phyloP scores from a whole-genome alignment of 2,888 invertebrate species.

The Adineta ricciae region DNA sequence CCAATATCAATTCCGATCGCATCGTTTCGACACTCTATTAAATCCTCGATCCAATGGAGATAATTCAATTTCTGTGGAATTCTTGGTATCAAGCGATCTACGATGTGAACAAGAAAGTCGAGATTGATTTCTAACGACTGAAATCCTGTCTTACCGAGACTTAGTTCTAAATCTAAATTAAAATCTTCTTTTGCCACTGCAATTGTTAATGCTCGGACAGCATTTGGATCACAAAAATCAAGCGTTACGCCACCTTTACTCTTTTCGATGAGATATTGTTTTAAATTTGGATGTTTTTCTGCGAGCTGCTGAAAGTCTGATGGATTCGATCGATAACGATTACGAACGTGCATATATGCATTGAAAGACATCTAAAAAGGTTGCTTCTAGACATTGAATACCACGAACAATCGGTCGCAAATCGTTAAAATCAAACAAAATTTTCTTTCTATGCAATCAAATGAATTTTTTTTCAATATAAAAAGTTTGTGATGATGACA shows the following conservation, averaged over 20 bases:
- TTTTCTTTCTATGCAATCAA: background rate
- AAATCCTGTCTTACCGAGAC: background rate
- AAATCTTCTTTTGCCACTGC: conserved; percentile 77
- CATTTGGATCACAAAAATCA: conserved; percentile 71
- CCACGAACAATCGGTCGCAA: too few relatives aligned
- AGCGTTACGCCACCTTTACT: conserved; percentile 55
- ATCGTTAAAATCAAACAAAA: too few relatives aligned
- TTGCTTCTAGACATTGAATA: too few relatives aligned
- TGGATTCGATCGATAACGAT: conserved; percentile 66
- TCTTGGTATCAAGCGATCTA: conserved; percentile 75
- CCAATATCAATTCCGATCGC: conserved; percentile 69
- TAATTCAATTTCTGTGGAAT: conserved; percentile 85
- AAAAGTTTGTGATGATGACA: background rate
- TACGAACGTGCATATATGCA: conserved; percentile 74
- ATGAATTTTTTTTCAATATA: background rate
- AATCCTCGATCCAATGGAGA: conserved; percentile 81
- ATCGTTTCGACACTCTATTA: conserved; percentile 48
- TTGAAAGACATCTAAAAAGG: conserved; percentile 46
- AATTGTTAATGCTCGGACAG: conserved; percentile 66
- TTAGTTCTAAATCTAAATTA: conserved; percentile 59
- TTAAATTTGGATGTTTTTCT: conserved; percentile 66
- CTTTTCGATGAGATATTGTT: conserved; percentile 52
- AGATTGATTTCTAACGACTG: background rate
- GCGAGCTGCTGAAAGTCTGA: conserved; percentile 74
- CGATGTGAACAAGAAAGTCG: conserved; percentile 35